Evolutionary conservation across 2,113 vertebrate species (phyloP).

Genomic region (Tachysurus fulvidraco): DNA sequence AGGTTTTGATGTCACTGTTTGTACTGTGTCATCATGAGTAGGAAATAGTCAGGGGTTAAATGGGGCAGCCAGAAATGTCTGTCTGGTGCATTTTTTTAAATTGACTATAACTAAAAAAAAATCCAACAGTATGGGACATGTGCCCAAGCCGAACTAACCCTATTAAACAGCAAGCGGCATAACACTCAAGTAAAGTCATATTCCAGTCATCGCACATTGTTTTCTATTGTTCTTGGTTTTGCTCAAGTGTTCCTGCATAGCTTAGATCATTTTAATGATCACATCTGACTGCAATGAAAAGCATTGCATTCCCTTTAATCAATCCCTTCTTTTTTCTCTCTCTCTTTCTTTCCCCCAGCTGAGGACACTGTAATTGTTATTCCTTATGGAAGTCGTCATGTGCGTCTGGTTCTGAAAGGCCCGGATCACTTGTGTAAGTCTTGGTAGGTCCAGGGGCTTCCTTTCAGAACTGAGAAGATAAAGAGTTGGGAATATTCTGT

Average conservation of each 20-base stretch:
- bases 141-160: neutral
- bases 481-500: constrained; percentile 31
- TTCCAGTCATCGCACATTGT: constrained; percentile 32
- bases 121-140: neutral
- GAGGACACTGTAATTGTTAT: constrained; percentile 88
- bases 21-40: neutral
- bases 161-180: constrained; percentile 31
- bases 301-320: constrained; percentile 20
- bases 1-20: neutral
- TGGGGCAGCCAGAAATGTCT: neutral
- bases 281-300: constrained; percentile 46
- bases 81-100: neutral
- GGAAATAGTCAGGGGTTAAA: neutral
- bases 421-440: constrained; percentile 97
- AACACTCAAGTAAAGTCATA: constrained; percentile 20
- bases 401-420: constrained; percentile 92
- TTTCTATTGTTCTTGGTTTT: constrained; percentile 42
- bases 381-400: constrained; percentile 89
- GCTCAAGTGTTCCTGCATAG: constrained; percentile 31
- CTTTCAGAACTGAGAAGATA: constrained; percentile 60
- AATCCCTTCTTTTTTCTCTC: neutral
- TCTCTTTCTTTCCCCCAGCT: constrained; percentile 62
- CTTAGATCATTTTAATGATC: constrained; percentile 45
- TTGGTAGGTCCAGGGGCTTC: constrained; percentile 76
- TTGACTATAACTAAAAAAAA: neutral